Conservation (phyloP, 1,140 invertebrate genomes). For the Drosophila arizonae region DNA sequence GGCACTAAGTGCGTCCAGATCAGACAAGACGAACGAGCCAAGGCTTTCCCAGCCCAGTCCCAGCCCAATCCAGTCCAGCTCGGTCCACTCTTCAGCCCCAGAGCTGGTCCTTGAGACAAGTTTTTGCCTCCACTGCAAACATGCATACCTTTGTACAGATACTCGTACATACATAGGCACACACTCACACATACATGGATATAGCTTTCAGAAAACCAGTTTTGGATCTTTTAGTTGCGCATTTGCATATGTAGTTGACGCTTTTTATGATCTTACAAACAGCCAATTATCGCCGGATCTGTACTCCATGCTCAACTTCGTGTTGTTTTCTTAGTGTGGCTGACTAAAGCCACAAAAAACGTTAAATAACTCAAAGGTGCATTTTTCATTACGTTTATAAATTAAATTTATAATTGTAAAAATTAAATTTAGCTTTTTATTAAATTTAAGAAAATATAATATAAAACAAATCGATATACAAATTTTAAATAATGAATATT, state of each 20-base stretch:
- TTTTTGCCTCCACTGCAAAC: slow-evolving; percentile 22
- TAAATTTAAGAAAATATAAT: no score
- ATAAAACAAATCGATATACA: no score
- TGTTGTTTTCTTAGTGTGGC: background rate
- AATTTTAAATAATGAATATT: no score
- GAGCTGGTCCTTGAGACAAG: slow-evolving; percentile 39
- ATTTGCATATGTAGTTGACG: slow-evolving; percentile 33
- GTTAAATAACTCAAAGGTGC: no score
- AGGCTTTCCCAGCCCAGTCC: slow-evolving; percentile 10
- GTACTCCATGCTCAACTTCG: background rate
- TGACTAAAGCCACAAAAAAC: background rate
- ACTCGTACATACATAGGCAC: background rate
- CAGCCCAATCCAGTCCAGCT: background rate
- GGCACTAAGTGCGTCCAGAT: slow-evolving; percentile 62
- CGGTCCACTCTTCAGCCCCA: background rate
- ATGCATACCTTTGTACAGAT: slow-evolving; percentile 5
- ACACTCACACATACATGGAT: background rate
- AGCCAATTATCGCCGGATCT: slow-evolving; percentile 19
- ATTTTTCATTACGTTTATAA: no score
- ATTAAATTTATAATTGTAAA: no score
- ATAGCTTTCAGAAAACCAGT: slow-evolving; percentile 29
- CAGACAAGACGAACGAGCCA: slow-evolving; percentile 42
- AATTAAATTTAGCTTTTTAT: no score
- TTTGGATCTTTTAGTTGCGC: slow-evolving; percentile 12
- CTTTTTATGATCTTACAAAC: slow-evolving; percentile 17